These are phyloP conservation scores for Leucoptera coffeella DNA, from an alignment of 2,888 invertebrate genomes.

Conservation along the genomic window DNA sequence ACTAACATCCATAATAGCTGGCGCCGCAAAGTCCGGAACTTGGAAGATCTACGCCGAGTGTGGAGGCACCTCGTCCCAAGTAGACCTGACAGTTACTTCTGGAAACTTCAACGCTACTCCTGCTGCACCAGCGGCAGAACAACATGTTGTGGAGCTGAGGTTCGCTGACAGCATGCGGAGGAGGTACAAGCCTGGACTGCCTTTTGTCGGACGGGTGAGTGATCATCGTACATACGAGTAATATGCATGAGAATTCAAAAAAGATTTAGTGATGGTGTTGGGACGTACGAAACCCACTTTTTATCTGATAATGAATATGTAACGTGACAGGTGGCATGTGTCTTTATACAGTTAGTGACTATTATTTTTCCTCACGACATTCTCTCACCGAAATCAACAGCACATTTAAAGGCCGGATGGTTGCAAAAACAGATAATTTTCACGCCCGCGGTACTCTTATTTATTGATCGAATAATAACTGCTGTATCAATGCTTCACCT, in stretches of 20 bases:
- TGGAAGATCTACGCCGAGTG: slow-evolving; percentile 51
- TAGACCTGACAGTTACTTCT: slow-evolving; percentile 48
- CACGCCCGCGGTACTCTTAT: too few species aligned
- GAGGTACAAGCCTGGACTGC: slow-evolving; percentile 60
- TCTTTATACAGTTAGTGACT: too few species aligned
- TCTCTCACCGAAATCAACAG: too few species aligned
- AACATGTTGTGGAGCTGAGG: slow-evolving; percentile 60
- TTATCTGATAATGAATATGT: too few species aligned
- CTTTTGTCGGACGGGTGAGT: slow-evolving; percentile 60
- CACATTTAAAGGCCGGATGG: too few species aligned
- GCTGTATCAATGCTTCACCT: too few species aligned
- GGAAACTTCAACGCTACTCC: slow-evolving; percentile 27
- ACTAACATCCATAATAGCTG: slow-evolving; percentile 48
- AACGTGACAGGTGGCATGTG: too few species aligned
- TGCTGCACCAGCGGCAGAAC: slow-evolving; percentile 59
- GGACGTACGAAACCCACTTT: too few species aligned
- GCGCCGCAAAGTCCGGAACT: slow-evolving; percentile 48
- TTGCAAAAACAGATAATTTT: too few species aligned
- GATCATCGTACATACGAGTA: background rate
- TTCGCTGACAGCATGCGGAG: slow-evolving; percentile 61
- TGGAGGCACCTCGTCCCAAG: slow-evolving; percentile 49
- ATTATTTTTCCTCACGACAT: too few species aligned
- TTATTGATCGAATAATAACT: too few species aligned
- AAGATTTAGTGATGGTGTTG: too few species aligned
- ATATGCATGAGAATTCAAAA: slow-evolving; percentile 2